Base-by-base conservation (phyloP, 2,113 vertebrate species). In the Halichoerus grypus region DNA sequence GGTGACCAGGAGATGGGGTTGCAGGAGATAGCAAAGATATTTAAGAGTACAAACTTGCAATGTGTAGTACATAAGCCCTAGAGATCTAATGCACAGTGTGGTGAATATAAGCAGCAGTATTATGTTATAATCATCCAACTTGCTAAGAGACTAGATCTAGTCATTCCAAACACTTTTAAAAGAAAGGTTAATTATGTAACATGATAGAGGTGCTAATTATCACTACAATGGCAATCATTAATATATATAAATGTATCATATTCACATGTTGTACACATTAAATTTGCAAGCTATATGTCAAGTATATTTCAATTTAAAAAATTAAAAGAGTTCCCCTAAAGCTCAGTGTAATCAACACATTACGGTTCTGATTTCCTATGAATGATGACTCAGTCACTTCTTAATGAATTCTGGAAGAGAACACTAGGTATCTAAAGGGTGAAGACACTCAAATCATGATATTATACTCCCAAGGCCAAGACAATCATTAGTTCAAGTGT, bases 371-470 rank as follows among this genome's bases (percentile, higher is more conserved):
- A 83, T 63, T 88, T 93, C 53, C 94, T 94, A 91, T 19, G 91
- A 31, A 19, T 81, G 36, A 67, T 49, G 90, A 87, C 10, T 96
- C 26, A 63, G n/a, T 77, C n/a, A 82, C 31, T 76, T 76, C 22
- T 94, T 87, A 94, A 86, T 53, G 46, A 51, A 95, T 96, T 88
- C 12, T 53, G 55, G 72, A 96, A 90, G 67, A 93, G 14, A 94
- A 88, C 7, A 82, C 51, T 95, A 92, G 3, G 59, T 95, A 88
- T 82, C 79, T 94, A 97, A 95, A 93, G 96, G 9, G 7, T 94
- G 36, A 98, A 94, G n/a, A 96, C 81, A 97, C n/a, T 72, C 61
- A 95, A 97, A 98, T 61, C 46, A 94, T 88, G 79, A 72, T 51
- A 97, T 53, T 96, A 22, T 21, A 95, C 11, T n/a, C 10, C 61